These are phyloP conservation scores for Phlogophora meticulosa DNA, from an alignment of 2,888 invertebrate species.

Conservation along the genomic window DNA sequence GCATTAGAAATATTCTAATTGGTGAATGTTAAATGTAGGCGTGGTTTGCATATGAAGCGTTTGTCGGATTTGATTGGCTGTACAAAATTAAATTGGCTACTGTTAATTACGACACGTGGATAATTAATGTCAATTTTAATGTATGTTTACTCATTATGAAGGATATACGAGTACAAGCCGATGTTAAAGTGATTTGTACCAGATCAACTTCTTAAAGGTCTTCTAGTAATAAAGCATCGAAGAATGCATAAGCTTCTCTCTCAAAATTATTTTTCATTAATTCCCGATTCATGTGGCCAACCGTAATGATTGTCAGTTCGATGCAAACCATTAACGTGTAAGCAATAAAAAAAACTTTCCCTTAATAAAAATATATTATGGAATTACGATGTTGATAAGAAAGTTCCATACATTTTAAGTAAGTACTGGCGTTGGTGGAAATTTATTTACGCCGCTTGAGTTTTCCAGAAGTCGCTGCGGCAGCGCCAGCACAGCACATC, in stretches of 20 bases:
- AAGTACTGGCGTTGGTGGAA: no score
- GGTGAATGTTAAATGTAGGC: slow-evolving; percentile 21
- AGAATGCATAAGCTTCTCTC: not conserved
- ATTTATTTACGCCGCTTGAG: no score
- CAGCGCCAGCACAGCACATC: no score
- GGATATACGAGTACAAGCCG: not conserved
- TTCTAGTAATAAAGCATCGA: not conserved
- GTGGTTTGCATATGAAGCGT: slow-evolving; percentile 4
- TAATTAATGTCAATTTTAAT: slow-evolving; percentile 5
- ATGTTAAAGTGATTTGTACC: not conserved
- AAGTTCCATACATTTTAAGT: not conserved
- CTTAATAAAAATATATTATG: not conserved
- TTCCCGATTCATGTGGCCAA: slow-evolving; percentile 10
- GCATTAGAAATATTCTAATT: slow-evolving; percentile 17
- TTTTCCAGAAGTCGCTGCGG: no score
- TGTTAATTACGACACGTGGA: not conserved
- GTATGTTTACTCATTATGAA: slow-evolving; percentile 2
- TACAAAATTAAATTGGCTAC: slow-evolving; percentile 23
- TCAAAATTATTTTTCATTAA: slow-evolving; percentile 11
- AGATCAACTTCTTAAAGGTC: not conserved
- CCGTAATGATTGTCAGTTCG: not conserved
- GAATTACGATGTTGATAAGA: not conserved
- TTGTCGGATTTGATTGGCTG: slow-evolving; percentile 21
- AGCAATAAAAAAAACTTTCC: slow-evolving; percentile 21
- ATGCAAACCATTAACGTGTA: not conserved